Conservation (phyloP, 1,140 invertebrate genomes). For the Steinernema khuongi region DNA sequence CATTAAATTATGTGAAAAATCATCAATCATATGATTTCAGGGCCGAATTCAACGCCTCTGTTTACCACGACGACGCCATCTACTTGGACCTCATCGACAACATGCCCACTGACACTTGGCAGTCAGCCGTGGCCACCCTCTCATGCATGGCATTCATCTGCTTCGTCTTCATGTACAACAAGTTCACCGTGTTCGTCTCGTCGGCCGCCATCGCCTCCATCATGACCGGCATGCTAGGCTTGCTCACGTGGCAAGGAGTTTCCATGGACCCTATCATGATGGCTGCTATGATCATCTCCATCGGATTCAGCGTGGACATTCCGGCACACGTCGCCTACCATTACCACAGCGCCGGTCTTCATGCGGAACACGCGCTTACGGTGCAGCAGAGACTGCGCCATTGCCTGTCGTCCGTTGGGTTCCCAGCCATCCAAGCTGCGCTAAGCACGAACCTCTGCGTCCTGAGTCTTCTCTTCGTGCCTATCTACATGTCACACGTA, state of each 20-base stretch:
- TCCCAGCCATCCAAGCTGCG: slow-evolving; percentile 54
- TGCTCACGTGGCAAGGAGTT: slow-evolving; percentile 58
- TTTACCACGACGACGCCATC: slow-evolving; percentile 54
- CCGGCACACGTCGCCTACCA: slow-evolving; percentile 61
- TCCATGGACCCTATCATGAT: slow-evolving; percentile 61
- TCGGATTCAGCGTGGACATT: slow-evolving; percentile 62
- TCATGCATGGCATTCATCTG: slow-evolving; percentile 59
- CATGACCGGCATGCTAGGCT: slow-evolving; percentile 59
- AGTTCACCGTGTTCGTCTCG: slow-evolving; percentile 59
- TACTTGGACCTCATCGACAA: slow-evolving; percentile 60
- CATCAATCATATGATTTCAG: slow-evolving; percentile 33
- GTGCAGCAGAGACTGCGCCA: slow-evolving; percentile 13
- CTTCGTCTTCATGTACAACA: slow-evolving; percentile 60
- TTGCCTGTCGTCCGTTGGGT: slow-evolving; percentile 58
- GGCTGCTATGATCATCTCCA: slow-evolving; percentile 61
- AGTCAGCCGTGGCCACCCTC: slow-evolving; percentile 53
- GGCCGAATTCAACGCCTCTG: slow-evolving; percentile 51
- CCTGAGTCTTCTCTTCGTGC: slow-evolving; percentile 41
- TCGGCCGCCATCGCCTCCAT: slow-evolving; percentile 44
- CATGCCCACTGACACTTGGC: slow-evolving; percentile 60
- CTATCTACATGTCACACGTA: slow-evolving; percentile 53
- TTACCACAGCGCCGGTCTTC: slow-evolving; percentile 61
- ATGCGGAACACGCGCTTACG: neutral
- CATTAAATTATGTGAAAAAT: too few species aligned
- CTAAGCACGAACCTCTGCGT: slow-evolving; percentile 54